Evolutionary conservation across 2,888 invertebrate genomes (phyloP), one percentile per base, ranked within the genome.

Genomic region (Temnothorax unifasciatus): DNA sequence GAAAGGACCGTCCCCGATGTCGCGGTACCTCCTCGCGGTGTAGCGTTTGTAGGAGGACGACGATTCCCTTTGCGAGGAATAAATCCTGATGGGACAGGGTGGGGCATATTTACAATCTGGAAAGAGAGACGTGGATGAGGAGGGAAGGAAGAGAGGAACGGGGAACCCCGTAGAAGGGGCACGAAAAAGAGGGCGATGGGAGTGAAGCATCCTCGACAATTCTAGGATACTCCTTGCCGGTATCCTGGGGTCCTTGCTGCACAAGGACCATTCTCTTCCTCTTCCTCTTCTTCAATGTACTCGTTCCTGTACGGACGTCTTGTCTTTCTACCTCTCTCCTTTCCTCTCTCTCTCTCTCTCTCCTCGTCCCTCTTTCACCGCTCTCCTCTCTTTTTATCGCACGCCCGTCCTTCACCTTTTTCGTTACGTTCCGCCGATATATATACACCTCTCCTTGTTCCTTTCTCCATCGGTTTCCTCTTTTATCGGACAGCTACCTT

Each of bases 201-300:
- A 92, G 91, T 94, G 94, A 94, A 94, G 94, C 87, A 94, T 94
- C 92, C 94, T 94, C 93, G 91, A 94, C 91, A 90, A 90, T 91
- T 94, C 93, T 93, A 93, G 94, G 94, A 94, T 94, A 92, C 94
- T 94, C 93, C 92, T 93, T 91, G 91, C 92, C 88, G 92, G 93
- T 94, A 94, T 94, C 93, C 93, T 93, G 93, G 89, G 92, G 92
- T 92, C 92, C 93, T 94, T 92, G 92, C 91, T 91, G 90, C 90
- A 94, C 93, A 94, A 94, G 94, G 92, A 92, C 93, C 93, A 94
- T 94, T 93, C 92, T 91, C 90, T 90, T 90, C 90, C 90, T 90
- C 92, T 93, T 92, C 92, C 90, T 91, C 91, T 89, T 91, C 90
- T 25, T 73, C 59, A 88, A 87, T 90, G 89, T 89, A 88, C 82